Evolutionary conservation across 2,888 invertebrate species (phyloP).

Genomic region (Drosophila paramelanica): DNA sequence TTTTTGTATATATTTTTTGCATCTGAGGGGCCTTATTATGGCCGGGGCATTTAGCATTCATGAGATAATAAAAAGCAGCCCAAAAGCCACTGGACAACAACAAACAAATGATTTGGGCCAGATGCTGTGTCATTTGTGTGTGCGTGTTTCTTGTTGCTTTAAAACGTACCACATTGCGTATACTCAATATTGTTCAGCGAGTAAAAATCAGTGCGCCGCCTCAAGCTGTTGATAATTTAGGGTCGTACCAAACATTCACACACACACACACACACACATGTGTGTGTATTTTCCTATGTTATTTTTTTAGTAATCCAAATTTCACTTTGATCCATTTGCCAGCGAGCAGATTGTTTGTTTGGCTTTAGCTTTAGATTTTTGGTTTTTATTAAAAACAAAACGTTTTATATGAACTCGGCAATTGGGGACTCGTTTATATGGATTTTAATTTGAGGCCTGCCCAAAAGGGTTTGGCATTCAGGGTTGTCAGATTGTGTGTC

Average conservation of each 20-base stretch:
- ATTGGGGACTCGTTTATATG: constrained; percentile 45
- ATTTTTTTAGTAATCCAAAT: constrained; percentile 38
- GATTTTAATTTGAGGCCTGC: constrained; percentile 40
- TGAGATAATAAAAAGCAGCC: constrained; percentile 75
- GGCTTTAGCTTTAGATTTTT: constrained; percentile 47
- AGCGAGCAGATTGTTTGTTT: constrained; percentile 57
- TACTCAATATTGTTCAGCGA: constrained; percentile 70
- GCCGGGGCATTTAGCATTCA: constrained; percentile 77
- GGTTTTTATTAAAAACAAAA: constrained; percentile 74
- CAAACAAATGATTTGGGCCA: constrained; percentile 74
- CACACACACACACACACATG: constrained; percentile 28
- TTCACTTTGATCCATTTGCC: constrained; percentile 77
- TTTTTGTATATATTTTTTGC: not conserved
- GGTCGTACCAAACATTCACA: constrained; percentile 33
- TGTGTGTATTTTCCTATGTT: constrained; percentile 31
- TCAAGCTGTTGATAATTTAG: constrained; percentile 75
- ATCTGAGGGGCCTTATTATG: constrained; percentile 51
- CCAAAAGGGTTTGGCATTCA: constrained; percentile 36
- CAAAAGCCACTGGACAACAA: constrained; percentile 74
- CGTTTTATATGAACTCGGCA: constrained; percentile 63
- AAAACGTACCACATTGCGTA: constrained; percentile 67
- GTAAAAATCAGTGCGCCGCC: constrained; percentile 67
- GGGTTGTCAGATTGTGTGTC: constrained; percentile 11
- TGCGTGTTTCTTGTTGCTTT: constrained; percentile 32
- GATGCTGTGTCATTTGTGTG: constrained; percentile 30